Base-by-base conservation (phyloP, 2,888 invertebrate species). In the Chalcis sispes region DNA sequence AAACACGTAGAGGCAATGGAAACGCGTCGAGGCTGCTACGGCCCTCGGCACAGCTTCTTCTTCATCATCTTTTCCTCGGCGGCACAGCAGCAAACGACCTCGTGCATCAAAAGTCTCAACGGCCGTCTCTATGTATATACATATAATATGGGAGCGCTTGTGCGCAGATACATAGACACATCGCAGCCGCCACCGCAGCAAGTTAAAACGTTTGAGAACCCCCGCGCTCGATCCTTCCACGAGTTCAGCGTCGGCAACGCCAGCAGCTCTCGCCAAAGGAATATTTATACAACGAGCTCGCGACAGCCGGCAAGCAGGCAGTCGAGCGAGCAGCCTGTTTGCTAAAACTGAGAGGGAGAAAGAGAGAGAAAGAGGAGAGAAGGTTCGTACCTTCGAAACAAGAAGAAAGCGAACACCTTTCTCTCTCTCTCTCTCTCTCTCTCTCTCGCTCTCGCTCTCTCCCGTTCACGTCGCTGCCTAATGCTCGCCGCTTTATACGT, bases 301-400 rank as follows among this genome's bases (percentile, higher is more conserved):
- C 72, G 72, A 64, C 72, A 72, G 72, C 65, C 72, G 65, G 64
- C 56, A 66, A 46, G 56, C 72, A 50, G 50, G 48, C 42, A 4
- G 56, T 18, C 23, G 40, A 40, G 27, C n/a, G n/a, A n/a, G n/a
- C n/a, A n/a, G n/a, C 48, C 58, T 15, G 18, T n/a, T n/a, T n/a
- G n/a, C n/a, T n/a, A n/a, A n/a, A n/a, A n/a, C 54, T 13, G 36
- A 15, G 58, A 13, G 23, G 27, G 20, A n/a, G 56, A 27, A 52
- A 56, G 42, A 61, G 71, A 54, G 62, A 72, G 29, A 56, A 48
- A 59, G 59, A 4, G 36, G 48, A 29, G 29, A 18, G 48, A 32
- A 58, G 65, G 32, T 65, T 23, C 15, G 46, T 64, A 64, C 67
- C 42, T 67, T 67, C 36, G 65, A 5, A 61, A 42, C 61, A 42